Conservation (phyloP, 2,113 vertebrate genomes). For the Vulpes vulpes region DNA sequence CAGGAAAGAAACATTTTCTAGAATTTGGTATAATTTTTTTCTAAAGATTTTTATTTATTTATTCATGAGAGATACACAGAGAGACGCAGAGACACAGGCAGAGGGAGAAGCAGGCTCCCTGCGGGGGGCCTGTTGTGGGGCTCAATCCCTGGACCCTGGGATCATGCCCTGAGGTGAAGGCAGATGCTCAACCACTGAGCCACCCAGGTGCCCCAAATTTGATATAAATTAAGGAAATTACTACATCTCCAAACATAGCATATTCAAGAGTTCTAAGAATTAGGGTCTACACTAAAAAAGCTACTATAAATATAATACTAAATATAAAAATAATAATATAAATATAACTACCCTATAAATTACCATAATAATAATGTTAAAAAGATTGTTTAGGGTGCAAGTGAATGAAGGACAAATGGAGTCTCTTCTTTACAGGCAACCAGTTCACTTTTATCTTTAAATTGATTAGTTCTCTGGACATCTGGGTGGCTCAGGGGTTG, state of each 20-base stretch:
- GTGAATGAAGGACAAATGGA: neutral
- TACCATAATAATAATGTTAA: no score
- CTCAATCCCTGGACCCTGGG: no score
- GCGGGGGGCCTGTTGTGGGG: no score
- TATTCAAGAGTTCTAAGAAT: neutral
- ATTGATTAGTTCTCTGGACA: neutral
- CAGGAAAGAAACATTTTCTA: neutral
- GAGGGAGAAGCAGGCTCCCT: no score
- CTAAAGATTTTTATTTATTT: no score
- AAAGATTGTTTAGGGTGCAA: accelerated
- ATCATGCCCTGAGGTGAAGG: no score
- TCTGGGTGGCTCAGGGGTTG: no score
- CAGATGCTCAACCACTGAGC: no score
- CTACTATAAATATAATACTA: neutral
- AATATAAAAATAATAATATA: neutral
- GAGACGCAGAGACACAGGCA: no score
- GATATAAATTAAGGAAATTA: neutral
- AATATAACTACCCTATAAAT: neutral
- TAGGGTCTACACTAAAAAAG: neutral
- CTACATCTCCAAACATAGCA: neutral
- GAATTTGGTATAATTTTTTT: neutral
- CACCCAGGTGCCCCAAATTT: neutral
- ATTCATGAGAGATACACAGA: no score
- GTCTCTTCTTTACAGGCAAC: neutral
- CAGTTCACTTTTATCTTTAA: neutral